Evolutionary conservation across 2,797 vertebrate species (phyloP).

Genomic region (Masticophis lateralis): DNA sequence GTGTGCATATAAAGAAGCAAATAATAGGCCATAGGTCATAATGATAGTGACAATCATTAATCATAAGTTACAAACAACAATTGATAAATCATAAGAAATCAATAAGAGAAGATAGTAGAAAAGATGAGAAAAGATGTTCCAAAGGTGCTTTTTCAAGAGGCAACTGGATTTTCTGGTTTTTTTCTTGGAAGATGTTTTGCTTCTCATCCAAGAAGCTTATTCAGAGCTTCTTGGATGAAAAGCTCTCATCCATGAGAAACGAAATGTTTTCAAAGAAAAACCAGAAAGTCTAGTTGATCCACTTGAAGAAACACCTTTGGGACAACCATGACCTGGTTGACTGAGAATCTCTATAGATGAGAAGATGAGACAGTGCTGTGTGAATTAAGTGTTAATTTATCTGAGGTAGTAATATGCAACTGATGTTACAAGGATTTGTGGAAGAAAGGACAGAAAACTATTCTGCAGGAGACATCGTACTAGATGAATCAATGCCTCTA

Average conservation of each 20-base stretch:
- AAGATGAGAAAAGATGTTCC: not conserved
- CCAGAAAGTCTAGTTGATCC: too few relatives aligned
- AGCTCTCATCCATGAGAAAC: too few relatives aligned
- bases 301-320: too few relatives aligned
- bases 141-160: too few relatives aligned
- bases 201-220: too few relatives aligned
- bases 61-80: not conserved
- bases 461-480: not conserved
- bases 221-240: too few relatives aligned
- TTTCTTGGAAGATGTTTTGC: too few relatives aligned
- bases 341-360: not conserved
- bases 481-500: not conserved
- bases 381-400: not conserved
- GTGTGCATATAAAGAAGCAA: not conserved
- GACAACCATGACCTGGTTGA: too few relatives aligned
- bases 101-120: not conserved
- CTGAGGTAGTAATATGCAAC: not conserved
- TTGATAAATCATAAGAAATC: not conserved
- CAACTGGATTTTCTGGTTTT: too few relatives aligned
- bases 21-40: not conserved
- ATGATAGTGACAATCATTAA: not conserved
- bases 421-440: not conserved
- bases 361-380: not conserved
- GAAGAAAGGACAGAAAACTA: not conserved
- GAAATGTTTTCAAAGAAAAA: too few relatives aligned